Conservation (phyloP, 2,888 invertebrate genomes). For the Dynastes hyllus region DNA sequence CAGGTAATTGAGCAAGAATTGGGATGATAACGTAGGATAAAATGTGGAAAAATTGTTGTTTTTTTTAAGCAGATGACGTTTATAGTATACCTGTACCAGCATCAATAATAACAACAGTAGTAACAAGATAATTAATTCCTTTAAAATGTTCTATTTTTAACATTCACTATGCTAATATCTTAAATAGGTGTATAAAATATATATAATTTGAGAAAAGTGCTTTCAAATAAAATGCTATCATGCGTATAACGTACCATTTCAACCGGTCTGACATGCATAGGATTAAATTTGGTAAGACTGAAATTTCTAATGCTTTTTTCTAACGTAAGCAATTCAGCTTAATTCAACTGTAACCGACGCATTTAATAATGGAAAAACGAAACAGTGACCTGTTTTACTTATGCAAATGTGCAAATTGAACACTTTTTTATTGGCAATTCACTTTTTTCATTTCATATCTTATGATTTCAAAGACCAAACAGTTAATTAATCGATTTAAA, state of each 20-base stretch:
- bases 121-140: too few relatives aligned
- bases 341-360: too few relatives aligned
- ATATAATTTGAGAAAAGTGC: not conserved
- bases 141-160: too few relatives aligned
- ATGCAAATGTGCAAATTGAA: too few relatives aligned
- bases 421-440: too few relatives aligned
- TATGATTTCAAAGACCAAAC: too few relatives aligned
- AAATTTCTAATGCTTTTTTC: conserved; percentile 8
- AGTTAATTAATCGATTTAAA: too few relatives aligned
- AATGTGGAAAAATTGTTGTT: not conserved
- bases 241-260: conserved; percentile 1
- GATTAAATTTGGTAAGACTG: not conserved
- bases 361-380: too few relatives aligned
- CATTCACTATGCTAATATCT: not conserved
- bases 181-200: not conserved
- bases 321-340: not conserved
- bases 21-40: not conserved
- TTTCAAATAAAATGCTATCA: conserved; percentile 2
- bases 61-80: not conserved
- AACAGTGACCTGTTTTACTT: too few relatives aligned
- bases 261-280: not conserved
- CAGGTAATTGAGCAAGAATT: not conserved
- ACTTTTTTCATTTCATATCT: too few relatives aligned
- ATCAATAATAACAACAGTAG: not conserved
- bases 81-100: not conserved